phyloP scores from a whole-genome alignment of 2,888 invertebrate species.

The Plagodis pulveraria region DNA sequence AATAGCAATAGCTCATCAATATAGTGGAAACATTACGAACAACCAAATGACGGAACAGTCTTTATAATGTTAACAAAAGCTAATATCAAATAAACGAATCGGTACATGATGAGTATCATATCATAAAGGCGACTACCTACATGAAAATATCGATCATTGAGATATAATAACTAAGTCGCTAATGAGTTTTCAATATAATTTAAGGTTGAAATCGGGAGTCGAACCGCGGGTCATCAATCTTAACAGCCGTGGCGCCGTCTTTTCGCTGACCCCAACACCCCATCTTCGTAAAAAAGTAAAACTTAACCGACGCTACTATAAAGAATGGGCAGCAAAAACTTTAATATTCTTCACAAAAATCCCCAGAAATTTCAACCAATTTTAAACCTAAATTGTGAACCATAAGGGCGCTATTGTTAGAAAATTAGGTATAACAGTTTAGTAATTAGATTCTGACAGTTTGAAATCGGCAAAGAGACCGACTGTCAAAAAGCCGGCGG shows the following conservation, averaged over 20 bases:
- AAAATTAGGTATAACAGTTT: conserved; percentile 46
- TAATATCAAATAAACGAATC: too few relatives aligned
- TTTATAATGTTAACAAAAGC: too few relatives aligned
- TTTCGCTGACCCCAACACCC: conserved; percentile 75
- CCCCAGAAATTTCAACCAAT: conserved; percentile 32
- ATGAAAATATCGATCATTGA: conserved; percentile 34
- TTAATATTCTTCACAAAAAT: conserved; percentile 46
- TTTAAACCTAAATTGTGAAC: conserved; percentile 41
- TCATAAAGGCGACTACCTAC: conserved; percentile 1
- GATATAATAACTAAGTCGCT: conserved; percentile 45
- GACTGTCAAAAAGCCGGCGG: conserved; percentile 82
- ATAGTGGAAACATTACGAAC: too few relatives aligned
- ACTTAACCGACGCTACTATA: conserved; percentile 69
- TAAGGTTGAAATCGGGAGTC: conserved; percentile 56
- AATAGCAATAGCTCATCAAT: neutral
- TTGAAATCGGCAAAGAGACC: conserved; percentile 77
- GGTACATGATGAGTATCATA: too few relatives aligned
- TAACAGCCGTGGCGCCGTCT: conserved; percentile 68
- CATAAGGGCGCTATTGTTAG: conserved; percentile 39
- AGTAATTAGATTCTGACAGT: conserved; percentile 83
- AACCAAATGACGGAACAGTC: too few relatives aligned
- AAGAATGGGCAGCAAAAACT: conserved; percentile 74
- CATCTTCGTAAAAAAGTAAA: conserved; percentile 59
- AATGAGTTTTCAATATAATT: conserved; percentile 64
- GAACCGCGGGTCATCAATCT: conserved; percentile 73